phyloP scores from a whole-genome alignment of 2,888 invertebrate species.

The Malachius bipustulatus region DNA sequence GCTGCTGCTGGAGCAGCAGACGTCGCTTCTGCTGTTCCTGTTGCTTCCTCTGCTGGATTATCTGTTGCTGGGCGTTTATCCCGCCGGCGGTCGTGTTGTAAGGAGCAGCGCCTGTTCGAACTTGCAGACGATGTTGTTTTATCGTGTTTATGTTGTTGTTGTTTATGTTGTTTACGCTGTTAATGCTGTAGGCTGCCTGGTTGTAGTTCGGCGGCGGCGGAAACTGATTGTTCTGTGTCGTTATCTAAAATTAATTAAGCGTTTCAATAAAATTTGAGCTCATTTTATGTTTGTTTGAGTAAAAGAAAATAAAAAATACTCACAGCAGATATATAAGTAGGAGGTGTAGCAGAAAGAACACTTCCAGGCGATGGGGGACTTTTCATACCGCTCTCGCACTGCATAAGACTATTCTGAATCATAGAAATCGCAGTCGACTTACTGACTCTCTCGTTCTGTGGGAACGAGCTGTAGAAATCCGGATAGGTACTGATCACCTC shows the following conservation, averaged over 20 bases:
- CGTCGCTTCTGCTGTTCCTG: constrained; percentile 52
- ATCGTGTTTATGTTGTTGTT: too few relatives aligned
- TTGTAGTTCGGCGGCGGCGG: constrained; percentile 36
- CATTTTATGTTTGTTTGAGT: too few relatives aligned
- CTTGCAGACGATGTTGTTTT: constrained; percentile 16
- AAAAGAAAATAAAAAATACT: constrained; percentile 16
- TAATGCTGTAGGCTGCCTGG: constrained; percentile 19
- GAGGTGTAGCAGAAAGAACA: constrained; percentile 42
- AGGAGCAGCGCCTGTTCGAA: constrained; percentile 11
- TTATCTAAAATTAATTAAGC: constrained; percentile 18
- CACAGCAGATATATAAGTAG: constrained; percentile 43
- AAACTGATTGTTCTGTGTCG: constrained; percentile 25
- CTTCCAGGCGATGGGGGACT: constrained; percentile 47
- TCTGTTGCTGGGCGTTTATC: constrained; percentile 28
- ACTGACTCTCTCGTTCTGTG: constrained; percentile 39
- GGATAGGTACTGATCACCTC: constrained; percentile 73
- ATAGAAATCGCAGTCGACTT: constrained; percentile 78
- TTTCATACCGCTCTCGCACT: constrained; percentile 58
- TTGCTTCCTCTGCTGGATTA: constrained; percentile 42
- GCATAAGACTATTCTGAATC: constrained; percentile 86
- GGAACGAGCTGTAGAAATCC: constrained; percentile 36
- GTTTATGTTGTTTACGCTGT: too few relatives aligned
- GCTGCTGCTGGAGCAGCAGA: constrained; percentile 66
- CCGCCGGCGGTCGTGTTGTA: constrained; percentile 16
- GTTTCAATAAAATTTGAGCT: too few relatives aligned